phyloP scores from a whole-genome alignment of 2,888 invertebrate species.

The Zygothrica quintamaculata region DNA sequence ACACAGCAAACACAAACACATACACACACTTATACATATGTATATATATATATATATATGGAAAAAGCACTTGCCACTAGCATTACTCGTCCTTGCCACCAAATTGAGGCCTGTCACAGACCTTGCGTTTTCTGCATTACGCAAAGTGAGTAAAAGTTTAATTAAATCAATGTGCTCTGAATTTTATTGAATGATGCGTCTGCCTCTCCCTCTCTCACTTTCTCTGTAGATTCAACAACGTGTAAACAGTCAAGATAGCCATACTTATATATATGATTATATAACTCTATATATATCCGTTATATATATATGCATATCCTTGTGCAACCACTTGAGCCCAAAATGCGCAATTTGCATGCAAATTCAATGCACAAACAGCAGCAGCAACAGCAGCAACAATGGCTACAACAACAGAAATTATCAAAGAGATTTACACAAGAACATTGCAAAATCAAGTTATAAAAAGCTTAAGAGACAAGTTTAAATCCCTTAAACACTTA shows the following conservation, averaged over 20 bases:
- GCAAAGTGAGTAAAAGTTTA: slow-evolving; percentile 49
- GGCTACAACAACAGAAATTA: slow-evolving; percentile 3
- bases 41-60: too few relatives aligned
- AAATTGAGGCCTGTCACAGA: slow-evolving; percentile 19
- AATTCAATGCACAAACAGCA: slow-evolving; percentile 32
- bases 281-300: too few relatives aligned
- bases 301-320: background rate
- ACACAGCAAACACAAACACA: background rate
- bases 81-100: too few relatives aligned
- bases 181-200: slow-evolving; percentile 66
- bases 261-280: background rate
- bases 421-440: background rate
- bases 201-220: too few relatives aligned
- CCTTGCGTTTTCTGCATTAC: slow-evolving; percentile 18
- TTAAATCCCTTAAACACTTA: slow-evolving; percentile 20
- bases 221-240: slow-evolving; percentile 21
- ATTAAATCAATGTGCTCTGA: slow-evolving; percentile 71
- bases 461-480: slow-evolving; percentile 9
- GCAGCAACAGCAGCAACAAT: slow-evolving; percentile 3
- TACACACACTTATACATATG: background rate
- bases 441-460: slow-evolving; percentile 1
- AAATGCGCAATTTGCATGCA: slow-evolving; percentile 55
- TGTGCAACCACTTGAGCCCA: slow-evolving; percentile 18
- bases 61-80: too few relatives aligned
- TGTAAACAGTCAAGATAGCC: slow-evolving; percentile 13